A percentile compares a stretch with the other conserved stretches of the same genome.
phyloP scores from a whole-genome alignment of 2,797 vertebrate genomes.

The Morus bassanus region DNA sequence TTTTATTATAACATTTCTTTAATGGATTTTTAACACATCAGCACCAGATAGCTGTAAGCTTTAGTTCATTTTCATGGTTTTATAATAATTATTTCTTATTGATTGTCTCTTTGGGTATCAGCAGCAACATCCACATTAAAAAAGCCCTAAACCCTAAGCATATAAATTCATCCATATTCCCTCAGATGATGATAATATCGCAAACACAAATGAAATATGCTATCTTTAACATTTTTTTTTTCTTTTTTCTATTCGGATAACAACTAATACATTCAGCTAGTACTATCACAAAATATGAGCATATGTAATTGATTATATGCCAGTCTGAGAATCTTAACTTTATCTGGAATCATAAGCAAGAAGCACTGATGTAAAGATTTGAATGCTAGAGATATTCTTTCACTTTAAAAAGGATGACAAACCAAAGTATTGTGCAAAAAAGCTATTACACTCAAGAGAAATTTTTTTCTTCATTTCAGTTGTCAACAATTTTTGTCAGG shows the following conservation, averaged over 20 bases:
- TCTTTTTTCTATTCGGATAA: not conserved
- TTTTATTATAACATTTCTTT: not conserved
- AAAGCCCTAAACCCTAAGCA: not conserved
- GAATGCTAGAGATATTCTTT: not conserved
- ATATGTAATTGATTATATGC: not conserved
- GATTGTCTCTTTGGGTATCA: not conserved
- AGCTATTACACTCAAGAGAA: not conserved
- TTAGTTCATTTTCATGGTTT: not conserved
- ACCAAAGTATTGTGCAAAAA: not conserved
- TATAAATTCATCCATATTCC: not conserved
- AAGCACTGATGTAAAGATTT: not conserved
- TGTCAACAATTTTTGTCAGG: not conserved
- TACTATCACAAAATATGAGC: not conserved
- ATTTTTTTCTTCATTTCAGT: not conserved
- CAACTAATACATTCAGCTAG: not conserved
- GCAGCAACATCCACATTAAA: not conserved
- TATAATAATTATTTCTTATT: not conserved
- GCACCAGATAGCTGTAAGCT: not conserved
- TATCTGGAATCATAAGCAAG: not conserved
- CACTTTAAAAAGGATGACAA: not conserved
- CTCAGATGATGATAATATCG: not conserved
- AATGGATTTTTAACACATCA: slow-evolving; percentile 5
- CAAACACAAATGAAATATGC: not conserved
- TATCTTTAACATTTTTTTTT: not conserved
- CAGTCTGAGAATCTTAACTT: not conserved